A percentile compares a stretch with the other conserved stretches of the same genome.
Conservation (phyloP, 2,113 vertebrate genomes). For the Columba janthina region DNA sequence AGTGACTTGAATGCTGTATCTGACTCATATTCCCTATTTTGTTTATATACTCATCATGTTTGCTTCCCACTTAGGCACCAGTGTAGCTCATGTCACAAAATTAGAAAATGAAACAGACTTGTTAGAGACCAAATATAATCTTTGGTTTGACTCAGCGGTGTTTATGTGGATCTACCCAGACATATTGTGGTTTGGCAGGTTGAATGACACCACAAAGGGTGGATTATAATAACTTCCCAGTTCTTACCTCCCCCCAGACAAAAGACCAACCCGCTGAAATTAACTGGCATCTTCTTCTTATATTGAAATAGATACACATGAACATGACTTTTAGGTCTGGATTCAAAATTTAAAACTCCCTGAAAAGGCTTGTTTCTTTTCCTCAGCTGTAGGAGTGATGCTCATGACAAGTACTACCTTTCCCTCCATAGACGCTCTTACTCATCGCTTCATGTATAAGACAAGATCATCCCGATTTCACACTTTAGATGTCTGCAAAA, state of each 20-base stretch:
- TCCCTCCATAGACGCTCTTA: background rate
- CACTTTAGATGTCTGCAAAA: background rate
- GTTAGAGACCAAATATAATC: constrained; percentile 25
- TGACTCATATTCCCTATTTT: constrained; percentile 51
- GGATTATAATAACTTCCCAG: background rate
- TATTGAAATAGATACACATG: background rate
- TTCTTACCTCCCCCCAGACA: background rate
- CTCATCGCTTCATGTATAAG: background rate
- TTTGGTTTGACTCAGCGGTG: constrained; percentile 40
- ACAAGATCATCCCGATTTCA: background rate
- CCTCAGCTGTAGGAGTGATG: constrained; percentile 19
- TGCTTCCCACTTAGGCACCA: constrained; percentile 29
- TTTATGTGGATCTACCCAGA: constrained; percentile 3
- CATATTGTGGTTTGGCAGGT: background rate
- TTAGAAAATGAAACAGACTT: constrained; percentile 54
- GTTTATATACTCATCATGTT: constrained; percentile 38
- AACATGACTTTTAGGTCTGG: background rate
- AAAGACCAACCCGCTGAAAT: background rate
- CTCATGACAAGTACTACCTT: constrained; percentile 5
- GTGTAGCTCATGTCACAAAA: constrained; percentile 25
- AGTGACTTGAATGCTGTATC: background rate
- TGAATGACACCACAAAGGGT: background rate
- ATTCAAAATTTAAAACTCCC: background rate
- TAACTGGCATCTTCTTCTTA: background rate
- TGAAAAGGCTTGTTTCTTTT: background rate